Evolutionary conservation across 1,140 invertebrate species (phyloP), one percentile per base, ranked within the genome.

Genomic region (Chionoecetes opilio): DNA sequence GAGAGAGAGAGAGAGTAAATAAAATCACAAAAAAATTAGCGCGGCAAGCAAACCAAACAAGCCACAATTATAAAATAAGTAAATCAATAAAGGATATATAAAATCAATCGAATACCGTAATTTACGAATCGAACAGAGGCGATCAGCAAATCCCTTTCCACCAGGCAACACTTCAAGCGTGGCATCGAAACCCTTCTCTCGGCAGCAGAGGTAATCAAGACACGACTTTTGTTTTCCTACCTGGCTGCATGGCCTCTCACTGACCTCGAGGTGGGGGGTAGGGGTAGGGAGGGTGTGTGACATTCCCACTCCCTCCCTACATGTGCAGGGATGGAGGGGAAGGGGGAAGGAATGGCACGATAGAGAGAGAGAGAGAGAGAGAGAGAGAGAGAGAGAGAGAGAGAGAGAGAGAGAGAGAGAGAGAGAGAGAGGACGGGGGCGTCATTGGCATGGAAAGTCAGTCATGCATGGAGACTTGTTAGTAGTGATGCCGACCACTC

Each of bases 361-460:
- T 17, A 75, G 63, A 75, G 63, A 75, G 63, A 75, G 63, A 75
- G 63, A 75, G 63, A 75, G 63, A 75, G 63, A 75, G 63, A 63
- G 53, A 63, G 53, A 63, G 53, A 63, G 53, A 63, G 53, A 63
- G 53, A 63, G 53, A 63, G 53, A 63, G 53, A 63, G 53, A 63
- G 53, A 63, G 53, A 63, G 53, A 63, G 53, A 75, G 63, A n/a
- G 46, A 53, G 46, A 53, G 46, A 53, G 46, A 53, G 46, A 53
- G 46, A 53, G 46, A 53, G 46, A 53, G 0, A 9, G 46, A 9
- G 46, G 46, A 53, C 46, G 46, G 46, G 46, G 46, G 46, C 46
- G 46, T 53, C 46, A 53, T 53, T 53, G 46, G 46, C 46, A 53
- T 53, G 46, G 46, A 53, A 53, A 53, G 46, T 53, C 46, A 53